These are phyloP conservation scores for Aricia agestis DNA, from an alignment of 1,140 invertebrate species.

Conservation along the genomic window DNA sequence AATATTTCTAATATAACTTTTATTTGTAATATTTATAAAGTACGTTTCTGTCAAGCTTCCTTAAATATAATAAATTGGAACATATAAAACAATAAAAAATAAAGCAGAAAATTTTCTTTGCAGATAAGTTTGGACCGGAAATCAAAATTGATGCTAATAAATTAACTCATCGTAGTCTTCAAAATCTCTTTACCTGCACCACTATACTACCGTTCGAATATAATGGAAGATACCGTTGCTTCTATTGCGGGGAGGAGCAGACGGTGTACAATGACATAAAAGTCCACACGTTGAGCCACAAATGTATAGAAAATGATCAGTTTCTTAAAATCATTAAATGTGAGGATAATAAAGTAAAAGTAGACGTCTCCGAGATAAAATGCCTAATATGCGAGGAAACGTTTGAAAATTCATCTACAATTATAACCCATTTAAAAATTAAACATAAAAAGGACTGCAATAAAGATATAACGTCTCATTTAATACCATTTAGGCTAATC, in stretches of 20 bases:
- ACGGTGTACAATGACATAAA: constrained; percentile 45
- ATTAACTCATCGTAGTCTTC: constrained; percentile 32
- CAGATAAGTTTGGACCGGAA: constrained; percentile 50
- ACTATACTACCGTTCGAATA: constrained; percentile 65
- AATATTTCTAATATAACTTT: no score
- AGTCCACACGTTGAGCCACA: constrained; percentile 53
- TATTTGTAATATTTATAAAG: no score
- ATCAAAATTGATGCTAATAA: constrained; percentile 26
- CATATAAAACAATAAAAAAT: constrained; percentile 19
- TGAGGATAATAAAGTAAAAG: constrained; percentile 50
- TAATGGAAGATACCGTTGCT: constrained; percentile 54
- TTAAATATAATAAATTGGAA: no score
- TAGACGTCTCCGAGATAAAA: constrained; percentile 53
- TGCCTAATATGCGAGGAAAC: constrained; percentile 52
- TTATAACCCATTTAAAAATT: constrained; percentile 50
- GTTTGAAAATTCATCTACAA: constrained; percentile 41
- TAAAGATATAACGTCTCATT: constrained; percentile 41
- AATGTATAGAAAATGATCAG: constrained; percentile 44
- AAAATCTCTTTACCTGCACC: constrained; percentile 56
- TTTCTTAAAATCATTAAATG: constrained; percentile 48
- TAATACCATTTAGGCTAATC: constrained; percentile 46
- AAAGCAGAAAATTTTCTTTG: constrained; percentile 33
- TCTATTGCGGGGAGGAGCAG: constrained; percentile 54
- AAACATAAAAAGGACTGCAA: constrained; percentile 54
- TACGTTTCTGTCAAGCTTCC: no score